Percentiles rank a stretch among this genome's conserved stretches.
Conservation (phyloP, 2,888 invertebrate species). For the Nemotelus pantherinus region DNA sequence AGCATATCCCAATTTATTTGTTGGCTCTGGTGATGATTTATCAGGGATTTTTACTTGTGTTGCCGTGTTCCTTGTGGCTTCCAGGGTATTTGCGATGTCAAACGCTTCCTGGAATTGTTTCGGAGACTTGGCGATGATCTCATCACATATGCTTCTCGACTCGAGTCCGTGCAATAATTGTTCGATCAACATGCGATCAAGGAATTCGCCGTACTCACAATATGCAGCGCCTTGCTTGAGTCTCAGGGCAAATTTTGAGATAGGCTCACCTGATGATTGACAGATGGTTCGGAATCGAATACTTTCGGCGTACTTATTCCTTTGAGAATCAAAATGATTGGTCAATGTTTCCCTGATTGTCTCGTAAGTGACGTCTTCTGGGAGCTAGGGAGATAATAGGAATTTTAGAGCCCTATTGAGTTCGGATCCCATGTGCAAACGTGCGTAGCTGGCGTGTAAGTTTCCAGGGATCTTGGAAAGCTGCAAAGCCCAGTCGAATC, state of each 20-base stretch:
- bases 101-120: slow-evolving; percentile 16
- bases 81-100: slow-evolving; percentile 3
- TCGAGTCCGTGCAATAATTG: slow-evolving; percentile 49
- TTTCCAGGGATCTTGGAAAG: no score
- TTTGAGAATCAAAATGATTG: slow-evolving; percentile 44
- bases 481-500: no score
- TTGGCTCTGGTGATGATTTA: not conserved
- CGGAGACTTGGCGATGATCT: slow-evolving; percentile 48
- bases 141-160: slow-evolving; percentile 44
- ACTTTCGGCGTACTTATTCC: slow-evolving; percentile 48
- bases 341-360: not conserved
- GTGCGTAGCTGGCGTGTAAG: no score
- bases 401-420: not conserved
- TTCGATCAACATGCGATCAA: slow-evolving; percentile 48
- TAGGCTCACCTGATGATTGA: slow-evolving; percentile 36
- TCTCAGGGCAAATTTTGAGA: slow-evolving; percentile 45
- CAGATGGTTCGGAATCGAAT: slow-evolving; percentile 46
- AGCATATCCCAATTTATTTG: slow-evolving; percentile 8
- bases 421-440: no score
- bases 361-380: not conserved
- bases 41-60: not conserved
- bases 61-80: not conserved
- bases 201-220: slow-evolving; percentile 48
- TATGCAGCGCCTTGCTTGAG: slow-evolving; percentile 47
- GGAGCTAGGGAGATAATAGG: not conserved